phyloP scores from a whole-genome alignment of 2,888 invertebrate species.

The Macaria liturata region DNA sequence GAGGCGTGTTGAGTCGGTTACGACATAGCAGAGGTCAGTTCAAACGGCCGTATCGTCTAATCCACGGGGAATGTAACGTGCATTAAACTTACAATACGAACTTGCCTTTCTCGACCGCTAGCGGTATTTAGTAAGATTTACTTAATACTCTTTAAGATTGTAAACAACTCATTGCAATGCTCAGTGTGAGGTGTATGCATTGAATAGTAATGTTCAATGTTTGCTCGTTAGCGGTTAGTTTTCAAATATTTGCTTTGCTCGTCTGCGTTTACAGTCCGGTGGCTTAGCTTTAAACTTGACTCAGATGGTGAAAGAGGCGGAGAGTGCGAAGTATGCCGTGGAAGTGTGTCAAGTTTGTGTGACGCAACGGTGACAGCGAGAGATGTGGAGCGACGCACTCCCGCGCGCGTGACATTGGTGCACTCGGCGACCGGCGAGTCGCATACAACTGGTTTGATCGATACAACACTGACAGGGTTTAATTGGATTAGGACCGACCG shows the following conservation, averaged over 20 bases:
- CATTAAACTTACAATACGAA: slow-evolving; percentile 21
- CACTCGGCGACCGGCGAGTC: slow-evolving; percentile 18
- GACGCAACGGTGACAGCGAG: slow-evolving; percentile 51
- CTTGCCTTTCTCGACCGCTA: slow-evolving; percentile 16
- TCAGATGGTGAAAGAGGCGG: slow-evolving; percentile 29
- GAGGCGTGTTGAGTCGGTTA: slow-evolving; percentile 43
- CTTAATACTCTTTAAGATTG: background rate
- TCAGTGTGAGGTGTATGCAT: slow-evolving; percentile 1
- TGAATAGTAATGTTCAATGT: slow-evolving; percentile 17
- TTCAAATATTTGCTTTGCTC: slow-evolving; percentile 24
- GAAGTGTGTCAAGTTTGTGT: slow-evolving; percentile 72
- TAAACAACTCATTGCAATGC: background rate
- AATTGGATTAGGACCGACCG: too few species aligned
- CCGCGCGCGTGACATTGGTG: slow-evolving; percentile 45
- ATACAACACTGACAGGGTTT: slow-evolving; percentile 4
- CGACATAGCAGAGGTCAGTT: slow-evolving; percentile 41
- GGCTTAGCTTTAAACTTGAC: slow-evolving; percentile 33
- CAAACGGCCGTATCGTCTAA: background rate
- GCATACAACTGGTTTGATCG: slow-evolving; percentile 20
- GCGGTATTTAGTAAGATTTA: background rate
- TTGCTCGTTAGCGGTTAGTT: slow-evolving; percentile 13
- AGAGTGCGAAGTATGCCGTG: slow-evolving; percentile 40
- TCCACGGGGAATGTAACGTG: slow-evolving; percentile 13
- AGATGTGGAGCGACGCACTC: slow-evolving; percentile 38
- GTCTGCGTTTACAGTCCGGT: slow-evolving; percentile 18